Conservation (phyloP, 2,113 vertebrate genomes). For the Peromyscus polionotus region DNA sequence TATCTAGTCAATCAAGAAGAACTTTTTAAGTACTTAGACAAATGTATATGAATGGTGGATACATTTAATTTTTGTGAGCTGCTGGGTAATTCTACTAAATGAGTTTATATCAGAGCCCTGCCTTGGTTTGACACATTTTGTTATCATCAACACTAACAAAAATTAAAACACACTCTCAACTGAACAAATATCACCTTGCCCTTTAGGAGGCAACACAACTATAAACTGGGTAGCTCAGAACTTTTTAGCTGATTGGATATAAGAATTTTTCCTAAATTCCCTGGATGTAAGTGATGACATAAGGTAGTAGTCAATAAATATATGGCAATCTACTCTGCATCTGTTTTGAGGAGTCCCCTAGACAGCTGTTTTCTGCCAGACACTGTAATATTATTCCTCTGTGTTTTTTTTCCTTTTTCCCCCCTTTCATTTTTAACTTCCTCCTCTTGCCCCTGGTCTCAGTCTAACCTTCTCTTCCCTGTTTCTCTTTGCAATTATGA, state of each 20-base stretch:
- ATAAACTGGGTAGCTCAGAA: background rate
- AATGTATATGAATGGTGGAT: background rate
- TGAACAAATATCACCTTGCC: background rate
- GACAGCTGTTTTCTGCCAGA: background rate
- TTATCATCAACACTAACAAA: background rate
- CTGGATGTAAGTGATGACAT: background rate
- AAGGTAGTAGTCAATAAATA: background rate
- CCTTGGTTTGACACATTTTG: background rate
- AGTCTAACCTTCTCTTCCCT: background rate
- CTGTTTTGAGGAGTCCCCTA: background rate
- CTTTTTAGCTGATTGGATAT: background rate
- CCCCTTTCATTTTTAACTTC: background rate
- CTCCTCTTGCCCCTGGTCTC: background rate
- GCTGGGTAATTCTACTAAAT: background rate
- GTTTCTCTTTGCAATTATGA: background rate
- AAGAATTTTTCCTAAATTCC: background rate
- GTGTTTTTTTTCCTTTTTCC: no score
- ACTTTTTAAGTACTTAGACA: background rate
- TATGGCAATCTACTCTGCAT: background rate
- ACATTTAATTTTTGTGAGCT: background rate
- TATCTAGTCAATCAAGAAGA: background rate
- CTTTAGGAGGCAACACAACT: background rate
- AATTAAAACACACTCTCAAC: background rate
- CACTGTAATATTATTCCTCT: background rate
- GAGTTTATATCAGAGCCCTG: background rate